These are phyloP conservation scores for Echinops telfairi DNA, from an alignment of 2,113 vertebrate species.

Conservation along the genomic window DNA sequence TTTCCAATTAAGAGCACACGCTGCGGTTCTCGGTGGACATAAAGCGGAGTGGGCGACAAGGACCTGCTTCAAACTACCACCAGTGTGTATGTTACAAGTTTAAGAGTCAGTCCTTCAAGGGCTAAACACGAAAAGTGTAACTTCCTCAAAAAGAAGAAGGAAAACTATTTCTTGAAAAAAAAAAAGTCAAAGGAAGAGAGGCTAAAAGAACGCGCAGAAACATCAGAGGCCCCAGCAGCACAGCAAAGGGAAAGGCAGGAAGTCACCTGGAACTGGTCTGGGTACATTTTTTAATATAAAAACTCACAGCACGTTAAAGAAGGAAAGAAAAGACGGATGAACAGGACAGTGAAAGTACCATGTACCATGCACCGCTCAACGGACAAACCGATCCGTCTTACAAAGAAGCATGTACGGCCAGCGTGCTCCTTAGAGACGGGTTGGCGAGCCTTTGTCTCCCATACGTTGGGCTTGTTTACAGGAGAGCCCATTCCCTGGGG, in stretches of 20 bases:
- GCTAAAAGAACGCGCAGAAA: background rate
- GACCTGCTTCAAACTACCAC: background rate
- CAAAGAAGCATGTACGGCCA: too few relatives aligned
- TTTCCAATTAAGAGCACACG: background rate
- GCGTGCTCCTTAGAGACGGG: too few relatives aligned
- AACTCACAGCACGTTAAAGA: background rate
- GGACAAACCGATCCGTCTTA: too few relatives aligned
- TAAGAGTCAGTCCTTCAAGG: background rate
- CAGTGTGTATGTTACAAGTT: background rate
- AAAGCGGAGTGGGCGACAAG: background rate
- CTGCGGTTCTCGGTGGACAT: background rate
- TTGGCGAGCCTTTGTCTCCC: too few relatives aligned
- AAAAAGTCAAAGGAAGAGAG: background rate
- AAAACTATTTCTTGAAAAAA: background rate
- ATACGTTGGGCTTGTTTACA: too few relatives aligned
- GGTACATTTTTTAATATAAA: background rate
- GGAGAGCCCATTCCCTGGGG: too few relatives aligned
- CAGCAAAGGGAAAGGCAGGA: background rate
- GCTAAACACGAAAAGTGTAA: background rate
- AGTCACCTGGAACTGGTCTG: too few relatives aligned
- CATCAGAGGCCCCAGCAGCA: background rate
- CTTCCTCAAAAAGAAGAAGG: background rate
- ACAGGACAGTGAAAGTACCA: too few relatives aligned
- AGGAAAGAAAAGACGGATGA: background rate
- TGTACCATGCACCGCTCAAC: too few relatives aligned